Conservation (phyloP, 2,888 invertebrate genomes). For the Lithophane ornitopus region DNA sequence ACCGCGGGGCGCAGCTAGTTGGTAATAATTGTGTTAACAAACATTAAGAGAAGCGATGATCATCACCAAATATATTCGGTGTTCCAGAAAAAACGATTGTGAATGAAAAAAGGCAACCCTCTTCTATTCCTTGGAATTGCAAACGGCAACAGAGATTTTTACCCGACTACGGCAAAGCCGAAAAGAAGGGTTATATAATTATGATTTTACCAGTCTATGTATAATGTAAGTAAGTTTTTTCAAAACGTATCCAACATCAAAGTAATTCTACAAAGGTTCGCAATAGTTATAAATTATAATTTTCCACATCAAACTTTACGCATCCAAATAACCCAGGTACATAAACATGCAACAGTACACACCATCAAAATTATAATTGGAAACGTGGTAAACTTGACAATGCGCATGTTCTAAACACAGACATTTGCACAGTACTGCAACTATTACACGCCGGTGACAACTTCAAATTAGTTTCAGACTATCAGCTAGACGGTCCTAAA, state of each 20-base stretch:
- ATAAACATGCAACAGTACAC: conserved; percentile 14
- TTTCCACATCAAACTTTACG: not conserved
- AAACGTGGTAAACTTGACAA: conserved; percentile 50
- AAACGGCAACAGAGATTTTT: not conserved
- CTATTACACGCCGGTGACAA: conserved; percentile 61
- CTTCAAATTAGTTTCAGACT: conserved; percentile 67
- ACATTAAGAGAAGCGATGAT: not conserved
- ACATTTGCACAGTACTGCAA: conserved; percentile 54
- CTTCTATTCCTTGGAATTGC: too few relatives aligned
- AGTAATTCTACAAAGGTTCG: not conserved
- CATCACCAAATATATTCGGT: not conserved
- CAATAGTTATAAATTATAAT: not conserved
- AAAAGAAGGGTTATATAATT: too few relatives aligned
- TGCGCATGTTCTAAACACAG: conserved; percentile 54
- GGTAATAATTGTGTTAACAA: too few relatives aligned
- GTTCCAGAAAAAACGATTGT: too few relatives aligned
- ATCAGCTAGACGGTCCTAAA: conserved; percentile 54
- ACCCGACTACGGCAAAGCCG: too few relatives aligned
- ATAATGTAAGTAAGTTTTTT: too few relatives aligned
- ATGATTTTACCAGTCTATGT: too few relatives aligned
- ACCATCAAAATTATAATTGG: conserved; percentile 41
- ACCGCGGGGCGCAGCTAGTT: too few relatives aligned
- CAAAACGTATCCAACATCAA: not conserved
- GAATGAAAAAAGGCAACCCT: not conserved
- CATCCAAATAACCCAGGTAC: conserved; percentile 4